Percentiles rank a stretch among this genome's conserved stretches.
Conservation (phyloP, 2,113 vertebrate species). For the Phyllostomus hastatus region DNA sequence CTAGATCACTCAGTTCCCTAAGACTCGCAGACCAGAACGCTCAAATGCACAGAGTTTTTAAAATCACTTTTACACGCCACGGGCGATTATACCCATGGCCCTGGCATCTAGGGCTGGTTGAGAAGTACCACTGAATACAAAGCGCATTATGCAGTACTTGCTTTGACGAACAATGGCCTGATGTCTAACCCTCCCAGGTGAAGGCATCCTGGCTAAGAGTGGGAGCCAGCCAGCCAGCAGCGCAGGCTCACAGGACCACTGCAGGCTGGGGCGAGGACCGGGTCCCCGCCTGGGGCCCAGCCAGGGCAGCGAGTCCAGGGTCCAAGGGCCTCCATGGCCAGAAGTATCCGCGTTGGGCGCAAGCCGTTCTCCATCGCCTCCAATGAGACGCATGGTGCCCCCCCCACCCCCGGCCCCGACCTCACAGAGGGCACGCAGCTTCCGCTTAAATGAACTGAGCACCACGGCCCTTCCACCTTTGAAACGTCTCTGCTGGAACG, state of each 20-base stretch:
- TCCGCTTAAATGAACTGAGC: background rate
- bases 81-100: background rate
- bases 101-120: background rate
- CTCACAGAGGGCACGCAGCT: background rate
- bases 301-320: too few relatives aligned
- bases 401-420: too few relatives aligned
- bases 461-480: background rate
- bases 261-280: background rate
- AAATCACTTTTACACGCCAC: background rate
- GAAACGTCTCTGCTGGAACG: background rate
- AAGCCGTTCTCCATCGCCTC: background rate
- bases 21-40: background rate
- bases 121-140: background rate
- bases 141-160: background rate
- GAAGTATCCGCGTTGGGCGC: background rate
- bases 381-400: fast-evolving
- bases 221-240: background rate
- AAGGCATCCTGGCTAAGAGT: background rate
- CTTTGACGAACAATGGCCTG: background rate
- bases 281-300: background rate
- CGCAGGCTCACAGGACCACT: background rate
- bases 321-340: fast-evolving
- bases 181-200: background rate
- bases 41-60: background rate
- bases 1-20: background rate